phyloP scores from a whole-genome alignment of 2,113 vertebrate genomes.

The Isichthys henryi region DNA sequence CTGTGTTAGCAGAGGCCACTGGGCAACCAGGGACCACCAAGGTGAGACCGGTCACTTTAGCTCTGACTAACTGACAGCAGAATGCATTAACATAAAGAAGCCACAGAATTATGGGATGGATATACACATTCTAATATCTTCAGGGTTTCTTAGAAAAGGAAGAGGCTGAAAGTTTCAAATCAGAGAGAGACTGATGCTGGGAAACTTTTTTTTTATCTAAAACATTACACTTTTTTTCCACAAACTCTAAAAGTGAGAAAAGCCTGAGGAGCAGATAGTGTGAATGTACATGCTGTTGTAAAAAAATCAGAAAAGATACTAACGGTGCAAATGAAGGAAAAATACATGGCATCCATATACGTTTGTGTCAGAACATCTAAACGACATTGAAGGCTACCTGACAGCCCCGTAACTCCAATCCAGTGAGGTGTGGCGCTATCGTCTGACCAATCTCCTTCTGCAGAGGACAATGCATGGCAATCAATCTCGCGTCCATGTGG shows the following conservation, averaged over 20 bases:
- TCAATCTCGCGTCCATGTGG: conserved; percentile 1
- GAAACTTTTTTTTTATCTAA: not conserved
- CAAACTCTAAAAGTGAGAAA: not conserved
- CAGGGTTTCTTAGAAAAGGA: not conserved
- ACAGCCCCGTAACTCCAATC: not conserved
- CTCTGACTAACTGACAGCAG: conserved; percentile 23
- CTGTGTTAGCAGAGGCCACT: conserved; percentile 1
- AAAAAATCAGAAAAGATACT: not conserved
- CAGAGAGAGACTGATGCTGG: not conserved
- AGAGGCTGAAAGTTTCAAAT: not conserved
- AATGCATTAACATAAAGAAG: conserved; percentile 13
- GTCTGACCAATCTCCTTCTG: not conserved
- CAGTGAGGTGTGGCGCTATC: not conserved
- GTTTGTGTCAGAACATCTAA: not conserved
- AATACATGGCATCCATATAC: not conserved
- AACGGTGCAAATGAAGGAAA: not conserved
- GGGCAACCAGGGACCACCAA: not conserved
- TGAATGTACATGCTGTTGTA: not conserved
- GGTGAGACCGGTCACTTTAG: conserved; percentile 19
- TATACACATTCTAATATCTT: conserved; percentile 13
- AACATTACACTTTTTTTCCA: not conserved
- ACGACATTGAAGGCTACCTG: not conserved
- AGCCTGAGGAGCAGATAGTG: not conserved
- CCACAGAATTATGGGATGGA: not conserved
- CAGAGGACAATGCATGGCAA: not conserved